phyloP scores from a whole-genome alignment of 2,113 vertebrate species.

The Psilopogon haemacephalus region DNA sequence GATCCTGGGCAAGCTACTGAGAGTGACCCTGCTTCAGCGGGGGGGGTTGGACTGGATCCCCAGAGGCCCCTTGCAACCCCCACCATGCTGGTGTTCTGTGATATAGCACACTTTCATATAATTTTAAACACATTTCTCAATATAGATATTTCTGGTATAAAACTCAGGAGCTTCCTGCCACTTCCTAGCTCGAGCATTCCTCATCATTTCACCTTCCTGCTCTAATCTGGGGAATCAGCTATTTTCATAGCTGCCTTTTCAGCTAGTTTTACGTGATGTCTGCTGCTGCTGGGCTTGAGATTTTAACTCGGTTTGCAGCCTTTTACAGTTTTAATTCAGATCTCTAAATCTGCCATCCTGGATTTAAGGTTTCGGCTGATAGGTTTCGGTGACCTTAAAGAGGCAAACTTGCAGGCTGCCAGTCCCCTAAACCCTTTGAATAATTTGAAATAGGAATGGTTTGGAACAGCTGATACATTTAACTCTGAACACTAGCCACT shows the following conservation, averaged over 20 bases:
- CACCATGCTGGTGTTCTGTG: too few relatives aligned
- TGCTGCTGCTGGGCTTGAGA: neutral
- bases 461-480: constrained; percentile 70
- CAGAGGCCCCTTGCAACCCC: too few relatives aligned
- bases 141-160: neutral
- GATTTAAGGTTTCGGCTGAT: neutral
- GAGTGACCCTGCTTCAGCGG: too few relatives aligned
- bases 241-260: neutral
- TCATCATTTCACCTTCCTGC: neutral
- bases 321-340: neutral
- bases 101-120: neutral
- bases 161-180: constrained; percentile 10
- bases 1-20: too few relatives aligned
- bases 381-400: constrained; percentile 35
- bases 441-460: constrained; percentile 70
- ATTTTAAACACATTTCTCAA: neutral
- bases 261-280: neutral
- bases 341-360: neutral
- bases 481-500: constrained; percentile 68
- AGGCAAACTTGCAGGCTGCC: constrained; percentile 42
- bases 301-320: neutral
- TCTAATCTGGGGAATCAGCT: neutral
- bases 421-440: constrained; percentile 27
- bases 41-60: too few relatives aligned
- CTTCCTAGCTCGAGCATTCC: neutral